These are phyloP conservation scores for Ennomos erosarius DNA, from an alignment of 2,888 invertebrate species.

Conservation along the genomic window DNA sequence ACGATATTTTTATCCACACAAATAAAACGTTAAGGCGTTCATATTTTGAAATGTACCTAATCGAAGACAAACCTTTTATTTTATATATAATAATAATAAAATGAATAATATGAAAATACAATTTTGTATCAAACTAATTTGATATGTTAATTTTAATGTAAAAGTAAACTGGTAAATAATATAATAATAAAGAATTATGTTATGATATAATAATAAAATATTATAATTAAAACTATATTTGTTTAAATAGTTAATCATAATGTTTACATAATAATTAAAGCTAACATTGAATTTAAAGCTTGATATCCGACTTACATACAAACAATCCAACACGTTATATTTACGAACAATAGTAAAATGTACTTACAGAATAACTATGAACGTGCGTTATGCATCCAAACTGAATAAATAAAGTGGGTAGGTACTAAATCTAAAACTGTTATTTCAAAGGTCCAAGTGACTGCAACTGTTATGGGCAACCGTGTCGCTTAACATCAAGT, in stretches of 20 bases:
- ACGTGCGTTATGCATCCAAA: not conserved
- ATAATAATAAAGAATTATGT: constrained; percentile 22
- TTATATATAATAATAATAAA: constrained; percentile 16
- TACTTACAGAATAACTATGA: constrained; percentile 21
- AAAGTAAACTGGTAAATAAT: constrained; percentile 41
- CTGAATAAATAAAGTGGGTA: constrained; percentile 3
- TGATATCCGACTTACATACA: constrained; percentile 73
- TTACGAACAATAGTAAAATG: constrained; percentile 8
- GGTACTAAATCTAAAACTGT: too few relatives aligned
- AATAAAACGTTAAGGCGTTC: constrained; percentile 49
- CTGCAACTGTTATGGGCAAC: too few relatives aligned
- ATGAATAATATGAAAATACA: constrained; percentile 26
- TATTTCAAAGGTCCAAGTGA: too few relatives aligned
- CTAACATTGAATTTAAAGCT: constrained; percentile 85
- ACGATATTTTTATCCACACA: constrained; percentile 42
- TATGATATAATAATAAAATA: constrained; percentile 31
- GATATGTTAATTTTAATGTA: constrained; percentile 53
- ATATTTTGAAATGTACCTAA: constrained; percentile 38
- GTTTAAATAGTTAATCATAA: constrained; percentile 61
- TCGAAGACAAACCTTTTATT: constrained; percentile 7
- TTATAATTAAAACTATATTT: constrained; percentile 38
- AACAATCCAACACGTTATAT: constrained; percentile 33
- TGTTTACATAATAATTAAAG: constrained; percentile 76
- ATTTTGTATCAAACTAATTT: constrained; percentile 44
- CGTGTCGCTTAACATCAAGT: too few relatives aligned